A percentile compares a stretch with the other conserved stretches of the same genome.
These are phyloP conservation scores for Eurytoma adleriae DNA, from an alignment of 2,888 invertebrate genomes.

Conservation along the genomic window DNA sequence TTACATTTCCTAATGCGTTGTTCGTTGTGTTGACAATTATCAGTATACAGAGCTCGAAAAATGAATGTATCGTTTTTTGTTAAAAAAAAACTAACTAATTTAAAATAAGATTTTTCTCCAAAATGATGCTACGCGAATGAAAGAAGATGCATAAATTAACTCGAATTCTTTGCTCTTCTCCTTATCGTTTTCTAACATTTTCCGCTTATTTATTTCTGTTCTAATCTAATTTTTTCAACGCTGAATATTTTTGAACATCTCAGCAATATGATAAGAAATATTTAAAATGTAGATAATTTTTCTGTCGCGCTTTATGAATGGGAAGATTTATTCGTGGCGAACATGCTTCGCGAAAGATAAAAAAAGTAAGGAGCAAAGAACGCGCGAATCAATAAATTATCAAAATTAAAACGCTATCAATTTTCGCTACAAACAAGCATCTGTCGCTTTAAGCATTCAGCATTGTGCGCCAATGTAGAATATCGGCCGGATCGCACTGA, in stretches of 20 bases:
- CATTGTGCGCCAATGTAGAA: background rate
- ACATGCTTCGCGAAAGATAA: too few species aligned
- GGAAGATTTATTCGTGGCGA: conserved; percentile 5
- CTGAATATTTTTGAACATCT: conserved; percentile 23
- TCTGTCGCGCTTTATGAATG: background rate
- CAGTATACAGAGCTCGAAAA: too few species aligned
- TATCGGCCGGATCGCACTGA: background rate
- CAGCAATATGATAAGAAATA: conserved; percentile 18
- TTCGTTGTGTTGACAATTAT: too few species aligned
- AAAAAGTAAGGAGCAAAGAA: background rate
- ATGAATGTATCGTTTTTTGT: too few species aligned
- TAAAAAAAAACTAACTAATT: too few species aligned
- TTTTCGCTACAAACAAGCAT: background rate
- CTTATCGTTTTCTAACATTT: conserved; percentile 1
- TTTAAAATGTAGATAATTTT: background rate
- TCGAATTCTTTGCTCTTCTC: conserved; percentile 24
- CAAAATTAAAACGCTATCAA: conserved; percentile 31
- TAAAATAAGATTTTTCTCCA: too few species aligned
- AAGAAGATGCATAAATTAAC: too few species aligned
- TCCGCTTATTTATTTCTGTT: conserved; percentile 15
- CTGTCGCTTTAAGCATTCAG: background rate
- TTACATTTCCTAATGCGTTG: background rate
- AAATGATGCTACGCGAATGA: too few species aligned
- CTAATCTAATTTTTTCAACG: conserved; percentile 33
- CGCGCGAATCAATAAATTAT: conserved; percentile 9